Conservation (phyloP, 2,888 invertebrate genomes). For the Drosophila atroscutellata region DNA sequence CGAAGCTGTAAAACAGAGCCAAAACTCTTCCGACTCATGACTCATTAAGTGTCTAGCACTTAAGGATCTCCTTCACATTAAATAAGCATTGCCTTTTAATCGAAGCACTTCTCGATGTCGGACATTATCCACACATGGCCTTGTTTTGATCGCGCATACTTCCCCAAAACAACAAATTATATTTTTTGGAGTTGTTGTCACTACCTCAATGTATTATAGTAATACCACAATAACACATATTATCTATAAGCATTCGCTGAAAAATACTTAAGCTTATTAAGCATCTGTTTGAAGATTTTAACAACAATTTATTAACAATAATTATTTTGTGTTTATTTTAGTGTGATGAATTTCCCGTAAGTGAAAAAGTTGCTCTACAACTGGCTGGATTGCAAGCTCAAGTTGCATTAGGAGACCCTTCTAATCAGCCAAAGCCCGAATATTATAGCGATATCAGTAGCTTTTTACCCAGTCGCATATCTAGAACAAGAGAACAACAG, state of each 20-base stretch:
- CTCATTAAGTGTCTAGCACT: not conserved
- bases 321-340: constrained; percentile 79
- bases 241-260: not conserved
- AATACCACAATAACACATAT: too few relatives aligned
- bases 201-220: too few relatives aligned
- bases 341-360: constrained; percentile 97
- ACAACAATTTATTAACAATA: not conserved
- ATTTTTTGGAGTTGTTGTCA: too few relatives aligned
- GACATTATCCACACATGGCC: too few relatives aligned
- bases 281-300: not conserved
- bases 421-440: constrained; percentile 90
- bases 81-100: not conserved
- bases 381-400: constrained; percentile 97
- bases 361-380: constrained; percentile 96
- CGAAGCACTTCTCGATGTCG: too few relatives aligned
- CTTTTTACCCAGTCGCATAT: constrained; percentile 94
- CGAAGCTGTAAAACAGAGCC: not conserved
- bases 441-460: constrained; percentile 96
- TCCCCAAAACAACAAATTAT: too few relatives aligned
- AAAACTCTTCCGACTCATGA: not conserved
- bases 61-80: not conserved
- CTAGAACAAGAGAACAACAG: constrained; percentile 91
- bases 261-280: not conserved
- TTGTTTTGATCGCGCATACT: too few relatives aligned
- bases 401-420: constrained; percentile 95